Base-by-base conservation (phyloP, 2,888 invertebrate genomes). In the Electrophaes corylata region DNA sequence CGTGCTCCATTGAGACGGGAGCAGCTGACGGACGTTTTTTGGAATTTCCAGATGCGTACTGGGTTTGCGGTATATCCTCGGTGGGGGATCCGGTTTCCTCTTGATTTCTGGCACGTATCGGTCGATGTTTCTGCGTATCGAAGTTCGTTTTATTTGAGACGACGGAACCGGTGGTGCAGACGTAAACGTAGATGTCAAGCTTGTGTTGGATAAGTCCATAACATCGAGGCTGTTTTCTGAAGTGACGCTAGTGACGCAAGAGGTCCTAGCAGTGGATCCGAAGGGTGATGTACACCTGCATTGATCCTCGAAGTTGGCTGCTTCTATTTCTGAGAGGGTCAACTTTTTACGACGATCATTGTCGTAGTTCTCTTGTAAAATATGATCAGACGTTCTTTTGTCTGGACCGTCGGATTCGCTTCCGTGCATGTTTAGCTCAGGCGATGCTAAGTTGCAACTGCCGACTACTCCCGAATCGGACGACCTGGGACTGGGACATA, bases 381-480 rank as follows among this genome's bases (percentile, higher is more conserved):
- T 71, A 65, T 85, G 64, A 60, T 82, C 79, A 0, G 79, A 78
- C 26, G 68, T 65, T 55, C 65, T 60, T 65, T 89, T 91, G 31
- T 86, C 88, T 37, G 83, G 85, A 45, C 77, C 71, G 56, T 90
- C 90, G 1, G 87, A 88, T 62, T 91, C 86, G 64, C 84, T 84
- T 14, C 84, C 88, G 46, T 84, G 88, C 79, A 88, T 81, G 40
- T 88, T 86, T n/a, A 94, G 90, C 81, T 95, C 95, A 0, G 95
- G 95, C 0, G 95, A 95, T 4, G 95, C 93, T 60, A 96, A 90
- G 54, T 94, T 94, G 75, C 95, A 96, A 83, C 96, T 96, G 20
- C 96, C 97, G 0, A 96, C 97, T 87, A 97, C 95, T 19, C 97
- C 97, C 0, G 96, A 97, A 79, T 96, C 96, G 12, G 97, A 96